phyloP scores from a whole-genome alignment of 2,888 invertebrate species.

The Branchinecta sandiegonensis region DNA sequence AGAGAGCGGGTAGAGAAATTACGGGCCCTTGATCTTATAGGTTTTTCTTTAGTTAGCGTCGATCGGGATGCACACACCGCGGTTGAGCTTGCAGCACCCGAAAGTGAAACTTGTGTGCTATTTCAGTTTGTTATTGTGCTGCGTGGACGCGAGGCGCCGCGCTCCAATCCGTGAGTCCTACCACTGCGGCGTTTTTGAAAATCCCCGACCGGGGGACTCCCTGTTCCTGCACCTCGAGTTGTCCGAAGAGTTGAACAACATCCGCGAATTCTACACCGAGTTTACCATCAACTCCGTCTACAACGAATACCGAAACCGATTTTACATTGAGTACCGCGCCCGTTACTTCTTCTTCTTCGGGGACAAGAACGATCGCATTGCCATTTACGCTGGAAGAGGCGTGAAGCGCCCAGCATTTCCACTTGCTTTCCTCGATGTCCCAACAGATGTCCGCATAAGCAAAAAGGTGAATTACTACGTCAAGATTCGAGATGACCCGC shows the following conservation, averaged over 20 bases:
- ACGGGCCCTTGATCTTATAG: too few species aligned
- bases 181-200: neutral
- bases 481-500: neutral
- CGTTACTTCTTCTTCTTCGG: neutral
- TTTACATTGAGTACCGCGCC: neutral
- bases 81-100: too few species aligned
- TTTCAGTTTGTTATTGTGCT: too few species aligned
- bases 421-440: neutral
- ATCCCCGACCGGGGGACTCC: neutral
- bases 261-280: neutral
- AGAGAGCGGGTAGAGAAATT: too few species aligned
- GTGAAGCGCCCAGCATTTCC: neutral
- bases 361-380: neutral
- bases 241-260: neutral
- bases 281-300: neutral
- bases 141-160: neutral
- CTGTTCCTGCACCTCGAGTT: slow-evolving; percentile 5
- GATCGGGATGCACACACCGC: too few species aligned
- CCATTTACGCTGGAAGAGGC: neutral
- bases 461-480: neutral
- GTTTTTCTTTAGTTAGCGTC: too few species aligned
- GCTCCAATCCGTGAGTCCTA: neutral
- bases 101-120: too few species aligned
- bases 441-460: neutral
- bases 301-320: neutral